Conservation (phyloP, 1,140 invertebrate species). For the Polyergus mexicanus region DNA sequence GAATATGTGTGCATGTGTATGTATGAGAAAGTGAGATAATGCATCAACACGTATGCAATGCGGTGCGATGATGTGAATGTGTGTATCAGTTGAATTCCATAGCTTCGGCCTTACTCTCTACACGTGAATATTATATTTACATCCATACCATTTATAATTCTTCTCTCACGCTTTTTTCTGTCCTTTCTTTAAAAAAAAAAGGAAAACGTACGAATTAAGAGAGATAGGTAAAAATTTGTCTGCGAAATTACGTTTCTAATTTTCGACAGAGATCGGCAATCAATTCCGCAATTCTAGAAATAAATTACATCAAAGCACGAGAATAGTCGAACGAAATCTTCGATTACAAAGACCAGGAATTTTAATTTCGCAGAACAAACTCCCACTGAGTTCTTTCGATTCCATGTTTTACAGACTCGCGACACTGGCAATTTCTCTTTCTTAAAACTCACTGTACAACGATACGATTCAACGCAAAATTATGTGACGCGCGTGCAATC, state of each 20-base stretch:
- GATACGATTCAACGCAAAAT: not conserved
- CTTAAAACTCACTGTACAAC: not conserved
- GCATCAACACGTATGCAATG: not conserved
- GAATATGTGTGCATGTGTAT: constrained; percentile 20
- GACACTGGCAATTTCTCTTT: not conserved
- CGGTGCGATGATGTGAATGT: constrained; percentile 39
- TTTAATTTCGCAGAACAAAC: not conserved
- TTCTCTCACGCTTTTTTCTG: constrained; percentile 47
- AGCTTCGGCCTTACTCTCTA: constrained; percentile 60
- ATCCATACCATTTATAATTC: constrained; percentile 55
- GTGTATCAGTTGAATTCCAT: constrained; percentile 15
- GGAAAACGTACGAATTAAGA: not conserved
- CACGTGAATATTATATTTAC: constrained; percentile 73
- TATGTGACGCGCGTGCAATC: not conserved
- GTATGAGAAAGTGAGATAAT: constrained; percentile 1
- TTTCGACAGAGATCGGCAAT: not conserved
- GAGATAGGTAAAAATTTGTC: not conserved
- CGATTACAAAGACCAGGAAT: not conserved
- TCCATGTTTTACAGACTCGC: not conserved
- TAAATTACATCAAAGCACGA: not conserved
- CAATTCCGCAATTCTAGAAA: not conserved
- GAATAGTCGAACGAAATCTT: not conserved
- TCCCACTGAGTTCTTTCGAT: not conserved
- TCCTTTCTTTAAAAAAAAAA: constrained; percentile 12
- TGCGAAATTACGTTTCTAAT: not conserved